Percentiles rank a stretch among this genome's conserved stretches.
Evolutionary conservation across 2,888 invertebrate species (phyloP).

Genomic region (Barypeithes pellucidus): DNA sequence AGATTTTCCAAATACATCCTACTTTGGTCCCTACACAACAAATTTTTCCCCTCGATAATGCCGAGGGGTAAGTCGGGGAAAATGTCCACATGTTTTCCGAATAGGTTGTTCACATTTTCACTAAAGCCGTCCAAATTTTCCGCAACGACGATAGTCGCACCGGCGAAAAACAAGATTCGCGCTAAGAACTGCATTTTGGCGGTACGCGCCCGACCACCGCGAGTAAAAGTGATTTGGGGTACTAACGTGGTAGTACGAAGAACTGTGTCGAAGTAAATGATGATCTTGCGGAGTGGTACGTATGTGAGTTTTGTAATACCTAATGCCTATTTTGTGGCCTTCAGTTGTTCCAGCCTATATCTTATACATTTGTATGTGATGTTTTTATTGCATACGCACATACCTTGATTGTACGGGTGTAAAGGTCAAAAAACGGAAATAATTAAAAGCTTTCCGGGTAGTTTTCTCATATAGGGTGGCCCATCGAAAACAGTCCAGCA

Average conservation of each 20-base stretch:
- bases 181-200: slow-evolving; percentile 46
- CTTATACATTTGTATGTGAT: slow-evolving; percentile 6
- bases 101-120: neutral
- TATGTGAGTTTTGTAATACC: slow-evolving; percentile 21
- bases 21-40: slow-evolving; percentile 62
- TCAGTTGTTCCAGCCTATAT: slow-evolving; percentile 17
- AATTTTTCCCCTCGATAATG: slow-evolving; percentile 58
- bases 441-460: neutral
- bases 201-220: slow-evolving; percentile 48
- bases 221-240: slow-evolving; percentile 48
- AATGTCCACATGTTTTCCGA: slow-evolving; percentile 51
- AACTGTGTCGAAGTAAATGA: slow-evolving; percentile 39
- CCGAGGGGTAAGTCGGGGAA: slow-evolving; percentile 62
- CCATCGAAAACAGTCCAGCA: too few species aligned
- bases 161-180: slow-evolving; percentile 27
- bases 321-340: slow-evolving; percentile 22
- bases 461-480: too few species aligned
- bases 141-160: slow-evolving; percentile 22
- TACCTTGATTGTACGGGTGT: slow-evolving; percentile 3
- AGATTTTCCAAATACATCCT: slow-evolving; percentile 63
- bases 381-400: neutral
- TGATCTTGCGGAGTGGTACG: slow-evolving; percentile 43
- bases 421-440: slow-evolving; percentile 11
- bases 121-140: neutral
- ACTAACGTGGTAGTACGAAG: slow-evolving; percentile 37